These are phyloP conservation scores for Notoglanidium macrostoma DNA, from an alignment of 2,797 vertebrate species.

Conservation along the genomic window DNA sequence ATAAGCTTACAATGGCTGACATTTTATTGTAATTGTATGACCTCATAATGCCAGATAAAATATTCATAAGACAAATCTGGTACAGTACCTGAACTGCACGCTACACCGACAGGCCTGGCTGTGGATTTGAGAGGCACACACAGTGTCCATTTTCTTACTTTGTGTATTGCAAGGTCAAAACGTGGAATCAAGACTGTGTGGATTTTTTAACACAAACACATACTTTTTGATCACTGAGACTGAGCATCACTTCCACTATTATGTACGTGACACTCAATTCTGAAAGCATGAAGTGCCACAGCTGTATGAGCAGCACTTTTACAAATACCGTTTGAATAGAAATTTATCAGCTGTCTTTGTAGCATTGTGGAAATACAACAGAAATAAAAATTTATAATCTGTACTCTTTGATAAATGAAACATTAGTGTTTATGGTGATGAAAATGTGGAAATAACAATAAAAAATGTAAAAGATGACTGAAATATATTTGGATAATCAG, in stretches of 20 bases:
- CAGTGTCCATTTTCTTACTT: background rate
- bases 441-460: background rate
- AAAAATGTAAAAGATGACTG: background rate
- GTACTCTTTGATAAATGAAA: background rate
- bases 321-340: background rate
- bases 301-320: background rate
- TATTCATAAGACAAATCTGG: background rate
- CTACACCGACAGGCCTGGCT: background rate
- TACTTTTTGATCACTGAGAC: background rate
- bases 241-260: background rate
- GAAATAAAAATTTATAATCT: background rate
- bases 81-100: too few relatives aligned
- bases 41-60: background rate
- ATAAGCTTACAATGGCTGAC: background rate
- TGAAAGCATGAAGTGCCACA: background rate
- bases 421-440: background rate
- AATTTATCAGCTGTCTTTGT: background rate
- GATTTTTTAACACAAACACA: background rate
- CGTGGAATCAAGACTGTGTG: background rate
- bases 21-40: background rate
- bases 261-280: background rate
- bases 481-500: background rate
- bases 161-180: background rate
- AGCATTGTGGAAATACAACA: background rate
- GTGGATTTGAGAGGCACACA: background rate